Conservation (phyloP, 2,888 invertebrate species). For the Hydriomena furcata region DNA sequence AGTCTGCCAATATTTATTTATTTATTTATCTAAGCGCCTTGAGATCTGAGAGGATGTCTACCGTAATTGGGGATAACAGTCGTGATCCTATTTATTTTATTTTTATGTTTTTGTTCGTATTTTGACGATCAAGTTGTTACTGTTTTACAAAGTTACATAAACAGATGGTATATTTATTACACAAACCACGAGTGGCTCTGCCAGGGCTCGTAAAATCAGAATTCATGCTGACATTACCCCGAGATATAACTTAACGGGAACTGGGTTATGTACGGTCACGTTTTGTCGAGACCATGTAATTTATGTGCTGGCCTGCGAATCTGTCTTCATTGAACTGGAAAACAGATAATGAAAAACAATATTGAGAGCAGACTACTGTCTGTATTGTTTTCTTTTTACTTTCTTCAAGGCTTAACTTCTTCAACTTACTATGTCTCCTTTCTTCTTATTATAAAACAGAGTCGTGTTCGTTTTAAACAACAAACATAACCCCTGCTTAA, state of each 20-base stretch:
- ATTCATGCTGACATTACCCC: conserved; percentile 45
- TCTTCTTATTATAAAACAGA: no score
- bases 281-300: conserved; percentile 33
- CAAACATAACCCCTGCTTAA: no score
- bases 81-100: no score
- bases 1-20: no score
- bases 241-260: conserved; percentile 35
- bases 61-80: no score
- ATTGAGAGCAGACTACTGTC: conserved; percentile 19
- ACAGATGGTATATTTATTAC: conserved; percentile 48
- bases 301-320: conserved; percentile 19
- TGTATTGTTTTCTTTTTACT: background rate
- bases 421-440: no score
- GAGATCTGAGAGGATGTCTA: no score
- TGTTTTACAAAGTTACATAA: conserved; percentile 35
- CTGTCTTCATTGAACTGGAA: conserved; percentile 15
- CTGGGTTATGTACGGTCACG: conserved; percentile 44
- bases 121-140: no score
- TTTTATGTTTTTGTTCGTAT: no score
- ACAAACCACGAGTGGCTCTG: conserved; percentile 38
- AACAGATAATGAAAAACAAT: conserved; percentile 28
- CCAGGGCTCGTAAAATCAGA: conserved; percentile 47
- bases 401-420: background rate
- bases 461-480: no score
- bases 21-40: no score